Conservation (phyloP, 1,140 invertebrate genomes). For the Trypoxylus dichotomus region DNA sequence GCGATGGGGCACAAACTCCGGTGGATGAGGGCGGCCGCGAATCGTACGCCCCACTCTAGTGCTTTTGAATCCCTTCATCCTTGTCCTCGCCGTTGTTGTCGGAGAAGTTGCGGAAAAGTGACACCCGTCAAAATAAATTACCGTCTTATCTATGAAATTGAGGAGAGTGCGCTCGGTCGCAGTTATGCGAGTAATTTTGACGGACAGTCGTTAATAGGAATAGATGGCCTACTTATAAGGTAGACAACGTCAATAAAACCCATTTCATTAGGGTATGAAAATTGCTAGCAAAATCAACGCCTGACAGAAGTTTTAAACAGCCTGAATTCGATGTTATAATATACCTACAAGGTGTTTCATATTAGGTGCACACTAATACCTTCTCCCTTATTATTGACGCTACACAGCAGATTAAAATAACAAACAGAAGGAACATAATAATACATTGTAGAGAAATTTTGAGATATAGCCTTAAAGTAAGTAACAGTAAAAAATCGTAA, state of each 20-base stretch:
- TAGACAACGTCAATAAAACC: not conserved
- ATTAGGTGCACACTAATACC: too few species aligned
- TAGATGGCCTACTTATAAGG: not conserved
- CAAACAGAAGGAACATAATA: too few species aligned
- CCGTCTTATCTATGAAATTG: slow-evolving; percentile 17
- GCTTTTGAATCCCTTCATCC: not conserved
- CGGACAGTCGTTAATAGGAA: not conserved
- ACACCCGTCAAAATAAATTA: slow-evolving; percentile 19
- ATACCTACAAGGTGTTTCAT: too few species aligned
- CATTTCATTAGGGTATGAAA: not conserved
- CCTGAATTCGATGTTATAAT: too few species aligned
- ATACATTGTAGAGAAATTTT: too few species aligned
- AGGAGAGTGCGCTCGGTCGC: not conserved
- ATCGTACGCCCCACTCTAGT: not conserved
- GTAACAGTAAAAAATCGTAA: too few species aligned
- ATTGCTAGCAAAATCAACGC: too few species aligned
- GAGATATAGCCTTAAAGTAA: too few species aligned
- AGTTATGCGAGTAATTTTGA: slow-evolving; percentile 8
- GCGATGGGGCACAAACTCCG: not conserved
- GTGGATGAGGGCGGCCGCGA: not conserved
- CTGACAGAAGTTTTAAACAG: too few species aligned
- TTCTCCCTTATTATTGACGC: too few species aligned
- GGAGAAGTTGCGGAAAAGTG: not conserved
- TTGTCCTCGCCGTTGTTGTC: not conserved
- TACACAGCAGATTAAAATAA: too few species aligned